These are phyloP conservation scores for Mactromeris polynyma DNA, from an alignment of 2,888 invertebrate species.

Conservation along the genomic window DNA sequence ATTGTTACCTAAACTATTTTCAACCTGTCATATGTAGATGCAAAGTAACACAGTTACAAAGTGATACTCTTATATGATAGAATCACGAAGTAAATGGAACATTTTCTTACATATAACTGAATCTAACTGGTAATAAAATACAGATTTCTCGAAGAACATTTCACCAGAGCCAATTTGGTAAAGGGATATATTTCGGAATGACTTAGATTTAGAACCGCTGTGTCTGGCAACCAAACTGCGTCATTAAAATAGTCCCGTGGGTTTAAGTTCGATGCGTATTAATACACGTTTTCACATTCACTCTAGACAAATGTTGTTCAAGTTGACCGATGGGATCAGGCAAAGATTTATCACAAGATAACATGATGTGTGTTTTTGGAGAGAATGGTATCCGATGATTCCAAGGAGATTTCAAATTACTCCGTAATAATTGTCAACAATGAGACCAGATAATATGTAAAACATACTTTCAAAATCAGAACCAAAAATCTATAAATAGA, in stretches of 20 bases:
- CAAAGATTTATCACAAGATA: not conserved
- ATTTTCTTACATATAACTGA: too few species aligned
- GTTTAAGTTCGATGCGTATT: not conserved
- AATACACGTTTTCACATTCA: not conserved
- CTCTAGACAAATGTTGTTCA: not conserved
- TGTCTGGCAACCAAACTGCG: not conserved
- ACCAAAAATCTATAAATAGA: too few species aligned
- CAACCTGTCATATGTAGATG: not conserved
- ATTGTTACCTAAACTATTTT: not conserved
- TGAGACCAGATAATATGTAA: not conserved
- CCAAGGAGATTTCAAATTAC: not conserved
- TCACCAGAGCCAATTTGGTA: not conserved
- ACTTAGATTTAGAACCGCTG: not conserved
- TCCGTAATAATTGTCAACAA: not conserved
- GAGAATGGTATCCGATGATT: not conserved
- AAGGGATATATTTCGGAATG: not conserved
- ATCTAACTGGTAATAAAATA: not conserved
- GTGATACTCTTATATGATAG: not conserved
- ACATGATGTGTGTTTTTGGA: not conserved
- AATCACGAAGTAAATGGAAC: too few species aligned
- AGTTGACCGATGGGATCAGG: not conserved
- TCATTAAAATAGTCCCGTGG: constrained; percentile 8
- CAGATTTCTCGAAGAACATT: not conserved
- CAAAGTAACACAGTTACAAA: not conserved
- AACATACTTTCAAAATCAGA: too few species aligned